These are phyloP conservation scores for Rhabdomys dilectus DNA, from an alignment of 2,113 vertebrate genomes.

Conservation along the genomic window DNA sequence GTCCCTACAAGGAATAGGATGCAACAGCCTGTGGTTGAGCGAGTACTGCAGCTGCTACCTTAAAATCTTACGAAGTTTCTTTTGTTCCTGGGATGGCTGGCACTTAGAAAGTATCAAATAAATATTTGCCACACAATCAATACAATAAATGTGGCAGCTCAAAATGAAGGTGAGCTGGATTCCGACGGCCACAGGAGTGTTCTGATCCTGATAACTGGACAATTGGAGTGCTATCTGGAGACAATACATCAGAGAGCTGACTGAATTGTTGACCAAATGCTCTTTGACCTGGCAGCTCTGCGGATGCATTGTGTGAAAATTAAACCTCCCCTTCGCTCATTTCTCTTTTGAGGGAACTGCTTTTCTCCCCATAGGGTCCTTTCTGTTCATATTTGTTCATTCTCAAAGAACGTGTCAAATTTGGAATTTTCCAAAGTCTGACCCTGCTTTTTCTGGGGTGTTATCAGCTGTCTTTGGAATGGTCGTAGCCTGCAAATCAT, in stretches of 20 bases:
- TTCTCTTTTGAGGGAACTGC: slow-evolving; percentile 15
- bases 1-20: not conserved
- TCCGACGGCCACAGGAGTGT: not conserved
- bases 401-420: slow-evolving; percentile 15
- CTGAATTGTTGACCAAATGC: not conserved
- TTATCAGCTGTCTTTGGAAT: slow-evolving; percentile 42
- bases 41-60: not conserved
- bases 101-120: not conserved
- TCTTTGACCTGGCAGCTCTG: not conserved
- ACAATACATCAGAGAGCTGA: slow-evolving; percentile 23
- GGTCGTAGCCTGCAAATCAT: slow-evolving; percentile 30
- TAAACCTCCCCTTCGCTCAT: not conserved
- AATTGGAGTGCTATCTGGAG: no score
- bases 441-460: not conserved
- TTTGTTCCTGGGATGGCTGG: not conserved
- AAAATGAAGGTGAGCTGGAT: not conserved
- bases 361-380: slow-evolving; percentile 24
- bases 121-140: not conserved
- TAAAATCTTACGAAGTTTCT: not conserved
- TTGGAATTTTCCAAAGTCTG: slow-evolving; percentile 57
- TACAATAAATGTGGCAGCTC: not conserved
- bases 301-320: not conserved
- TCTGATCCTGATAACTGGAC: not conserved
- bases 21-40: not conserved
- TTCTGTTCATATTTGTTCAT: slow-evolving; percentile 41